Percentiles rank a stretch among this genome's conserved stretches.
Conservation (phyloP, 2,113 vertebrate species). For the Smithornis capensis region DNA sequence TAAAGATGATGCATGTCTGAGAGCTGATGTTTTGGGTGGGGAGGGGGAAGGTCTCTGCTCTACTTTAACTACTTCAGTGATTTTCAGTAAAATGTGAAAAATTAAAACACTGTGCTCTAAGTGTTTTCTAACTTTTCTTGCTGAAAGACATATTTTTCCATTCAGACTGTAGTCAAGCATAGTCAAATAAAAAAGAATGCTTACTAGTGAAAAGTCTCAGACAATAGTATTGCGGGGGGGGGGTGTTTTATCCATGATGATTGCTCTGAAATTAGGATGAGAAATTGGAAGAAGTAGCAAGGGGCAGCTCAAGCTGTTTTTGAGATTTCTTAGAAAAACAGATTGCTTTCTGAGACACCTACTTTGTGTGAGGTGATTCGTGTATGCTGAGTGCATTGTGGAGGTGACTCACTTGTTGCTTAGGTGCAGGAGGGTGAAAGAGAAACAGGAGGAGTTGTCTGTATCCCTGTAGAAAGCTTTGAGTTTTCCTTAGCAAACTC, state of each 20-base stretch:
- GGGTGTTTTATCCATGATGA: neutral
- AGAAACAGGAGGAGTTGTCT: neutral
- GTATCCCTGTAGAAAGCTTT: neutral
- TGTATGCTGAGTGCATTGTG: neutral
- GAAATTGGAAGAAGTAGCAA: neutral
- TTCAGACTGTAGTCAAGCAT: neutral
- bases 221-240: neutral
- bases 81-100: neutral
- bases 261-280: neutral
- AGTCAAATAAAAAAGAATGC: neutral
- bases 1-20: neutral
- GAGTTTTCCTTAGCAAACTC: neutral
- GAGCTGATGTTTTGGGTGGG: neutral
- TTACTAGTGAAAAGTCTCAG: rapidly evolving
- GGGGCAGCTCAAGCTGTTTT: neutral
- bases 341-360: neutral
- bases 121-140: neutral
- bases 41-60: neutral
- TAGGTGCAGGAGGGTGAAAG: neutral
- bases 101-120: neutral
- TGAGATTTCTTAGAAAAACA: neutral
- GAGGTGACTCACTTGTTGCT: neutral
- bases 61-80: neutral
- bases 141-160: neutral
- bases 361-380: neutral